Evolutionary conservation across 2,888 invertebrate species (phyloP), one percentile per base, ranked within the genome.

Genomic region (Galerucella calmariensis): DNA sequence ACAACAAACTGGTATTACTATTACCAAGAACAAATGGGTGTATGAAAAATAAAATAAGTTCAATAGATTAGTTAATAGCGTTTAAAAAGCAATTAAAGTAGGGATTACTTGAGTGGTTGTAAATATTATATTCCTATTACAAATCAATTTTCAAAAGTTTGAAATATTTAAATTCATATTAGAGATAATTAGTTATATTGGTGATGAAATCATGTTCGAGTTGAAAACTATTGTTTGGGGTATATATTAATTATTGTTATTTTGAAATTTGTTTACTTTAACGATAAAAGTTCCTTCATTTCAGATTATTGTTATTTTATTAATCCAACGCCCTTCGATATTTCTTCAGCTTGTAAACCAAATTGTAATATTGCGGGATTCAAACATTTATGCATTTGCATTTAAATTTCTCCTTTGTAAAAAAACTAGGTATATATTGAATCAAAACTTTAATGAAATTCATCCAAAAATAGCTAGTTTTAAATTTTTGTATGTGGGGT

Each of bases 121-220:
- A 61, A 61, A 35, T 61, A 61, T 61, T 61, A 61, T 27, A 61
- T 14, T 61, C 12, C 5, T 12, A 61, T 61, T 61, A 61, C 35
- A 35, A 61, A 61, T 27, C 61, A 35, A 61, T 61, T 61, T 61
- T 35, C 27, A 35, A 27, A 16, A 58, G 20, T 58, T 58, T 58
- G 2, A 58, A 61, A 61, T 61, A 61, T 61, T 61, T 61, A 61
- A 61, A 61, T 61, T 27, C 61, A 35, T 35, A 61, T 61, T 61
- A 61, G 12, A 35, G 12, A 61, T 35, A 61, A 61, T 61, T 27
- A 61, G 27, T 58, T 35, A 59, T 59, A n/a, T n/a, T 27, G 11
- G 59, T 27, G 59, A 61, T 35, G 27, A 35, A 61, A 11, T 27
- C 4, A 35, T 61, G 27, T 61, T 61, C n/a, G 12, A 61, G 12